Evolutionary conservation across 2,113 vertebrate species (phyloP).

Genomic region (Nibea coibor): DNA sequence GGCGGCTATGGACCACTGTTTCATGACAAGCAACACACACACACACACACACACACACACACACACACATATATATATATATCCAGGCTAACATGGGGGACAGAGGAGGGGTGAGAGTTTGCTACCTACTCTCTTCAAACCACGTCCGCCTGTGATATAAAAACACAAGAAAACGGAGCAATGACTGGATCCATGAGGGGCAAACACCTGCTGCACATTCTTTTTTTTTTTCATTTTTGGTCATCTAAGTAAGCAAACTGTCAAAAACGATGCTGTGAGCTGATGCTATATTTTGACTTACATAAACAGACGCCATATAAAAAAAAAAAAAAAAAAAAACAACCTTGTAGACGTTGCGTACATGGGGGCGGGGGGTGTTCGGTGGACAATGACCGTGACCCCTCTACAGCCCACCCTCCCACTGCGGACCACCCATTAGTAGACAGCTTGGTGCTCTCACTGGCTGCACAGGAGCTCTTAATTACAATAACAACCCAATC

Average conservation of each 20-base stretch:
- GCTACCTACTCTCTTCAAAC: constrained; percentile 1
- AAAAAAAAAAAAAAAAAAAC: neutral
- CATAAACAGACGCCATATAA: neutral
- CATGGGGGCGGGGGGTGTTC: neutral
- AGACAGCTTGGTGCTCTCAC: constrained; percentile 64
- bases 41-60: constrained; percentile 5
- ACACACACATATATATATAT: neutral
- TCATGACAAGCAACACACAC: constrained; percentile 56
- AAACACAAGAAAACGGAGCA: neutral
- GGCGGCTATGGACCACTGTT: constrained; percentile 66
- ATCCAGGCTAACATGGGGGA: neutral
- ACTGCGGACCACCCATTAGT: constrained; percentile 70
- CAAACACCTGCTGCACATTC: constrained; percentile 36
- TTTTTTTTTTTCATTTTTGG: neutral
- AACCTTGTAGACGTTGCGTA: neutral
- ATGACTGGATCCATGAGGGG: too few species aligned
- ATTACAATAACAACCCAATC: constrained; percentile 80
- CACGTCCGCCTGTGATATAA: neutral
- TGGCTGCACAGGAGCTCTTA: constrained; percentile 64
- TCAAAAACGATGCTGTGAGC: neutral
- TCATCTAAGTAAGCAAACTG: neutral
- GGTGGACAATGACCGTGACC: constrained; percentile 66
- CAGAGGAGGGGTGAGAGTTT: neutral
- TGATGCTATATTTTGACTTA: neutral
- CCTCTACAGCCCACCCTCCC: constrained; percentile 45